Evolutionary conservation across 2,888 invertebrate genomes (phyloP).

Genomic region (Pheosia tremula): DNA sequence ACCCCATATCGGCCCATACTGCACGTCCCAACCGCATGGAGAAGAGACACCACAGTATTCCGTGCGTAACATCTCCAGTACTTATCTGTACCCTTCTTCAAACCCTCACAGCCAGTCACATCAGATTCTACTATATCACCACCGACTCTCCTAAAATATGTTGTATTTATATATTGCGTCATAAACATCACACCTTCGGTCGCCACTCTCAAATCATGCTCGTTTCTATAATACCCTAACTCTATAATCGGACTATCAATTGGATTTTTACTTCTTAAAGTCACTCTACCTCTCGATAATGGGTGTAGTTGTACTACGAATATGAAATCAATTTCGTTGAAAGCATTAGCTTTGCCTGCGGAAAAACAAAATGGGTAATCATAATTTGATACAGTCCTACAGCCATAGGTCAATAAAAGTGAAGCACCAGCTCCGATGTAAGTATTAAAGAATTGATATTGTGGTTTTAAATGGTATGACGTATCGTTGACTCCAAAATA

Average conservation of each 20-base stretch:
- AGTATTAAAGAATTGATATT: conserved; percentile 65
- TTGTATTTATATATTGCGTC: conserved; percentile 52
- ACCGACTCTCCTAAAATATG: conserved; percentile 52
- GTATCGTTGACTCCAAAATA: conserved; percentile 52
- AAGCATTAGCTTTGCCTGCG: conserved; percentile 50
- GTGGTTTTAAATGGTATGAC: conserved; percentile 44
- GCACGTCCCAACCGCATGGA: conserved; percentile 84
- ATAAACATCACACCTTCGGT: conserved; percentile 60
- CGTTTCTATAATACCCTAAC: conserved; percentile 59
- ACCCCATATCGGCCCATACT: conserved; percentile 68
- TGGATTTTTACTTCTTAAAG: conserved; percentile 58
- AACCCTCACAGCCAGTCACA: conserved; percentile 80
- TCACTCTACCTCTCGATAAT: conserved; percentile 63
- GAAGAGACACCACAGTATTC: conserved; percentile 82
- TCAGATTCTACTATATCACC: conserved; percentile 51
- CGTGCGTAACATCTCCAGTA: conserved; percentile 87
- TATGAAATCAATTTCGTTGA: conserved; percentile 54
- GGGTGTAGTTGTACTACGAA: conserved; percentile 60
- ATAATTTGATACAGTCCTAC: conserved; percentile 46
- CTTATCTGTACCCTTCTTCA: conserved; percentile 77
- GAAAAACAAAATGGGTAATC: conserved; percentile 51
- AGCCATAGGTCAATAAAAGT: conserved; percentile 46
- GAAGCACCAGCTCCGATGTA: conserved; percentile 61
- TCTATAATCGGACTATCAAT: conserved; percentile 63
- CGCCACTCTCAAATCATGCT: conserved; percentile 51